These are phyloP conservation scores for Cladorhizidae sp. DNA, from an alignment of 37 sponge, comb jelly and placozoan species.

Conservation along the genomic window DNA sequence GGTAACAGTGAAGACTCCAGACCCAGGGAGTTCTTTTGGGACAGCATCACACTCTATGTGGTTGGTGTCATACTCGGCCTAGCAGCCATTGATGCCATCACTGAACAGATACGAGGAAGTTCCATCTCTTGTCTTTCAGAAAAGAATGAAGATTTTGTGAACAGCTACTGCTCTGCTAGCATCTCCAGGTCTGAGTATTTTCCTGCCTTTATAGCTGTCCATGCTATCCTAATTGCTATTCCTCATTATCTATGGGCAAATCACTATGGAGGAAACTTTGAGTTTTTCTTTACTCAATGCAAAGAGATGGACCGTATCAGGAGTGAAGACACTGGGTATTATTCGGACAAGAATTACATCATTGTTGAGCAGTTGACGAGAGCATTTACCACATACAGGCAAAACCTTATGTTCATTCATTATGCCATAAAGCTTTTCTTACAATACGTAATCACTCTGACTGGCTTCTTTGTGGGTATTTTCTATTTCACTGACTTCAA, in stretches of 20 bases:
- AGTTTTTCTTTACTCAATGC: slow-evolving; percentile 48
- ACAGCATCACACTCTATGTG: slow-evolving; percentile 54
- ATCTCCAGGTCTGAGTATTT: slow-evolving; percentile 32
- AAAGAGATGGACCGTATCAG: slow-evolving; percentile 49
- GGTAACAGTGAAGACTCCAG: slow-evolving; percentile 26
- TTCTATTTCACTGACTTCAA: slow-evolving; percentile 45
- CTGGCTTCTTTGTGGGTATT: slow-evolving; percentile 10
- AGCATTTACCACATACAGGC: slow-evolving; percentile 41
- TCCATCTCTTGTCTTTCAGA: slow-evolving; percentile 3
- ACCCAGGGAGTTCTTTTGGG: slow-evolving; percentile 74
- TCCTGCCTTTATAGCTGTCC: slow-evolving; percentile 56
- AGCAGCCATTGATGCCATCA: slow-evolving; percentile 41
- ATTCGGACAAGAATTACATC: slow-evolving; percentile 33
- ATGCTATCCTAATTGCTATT: slow-evolving; percentile 40
- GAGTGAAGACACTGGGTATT: slow-evolving; percentile 45
- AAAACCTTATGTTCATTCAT: slow-evolving; percentile 41
- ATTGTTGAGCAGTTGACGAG: slow-evolving; percentile 26
- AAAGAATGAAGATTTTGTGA: slow-evolving; percentile 32
- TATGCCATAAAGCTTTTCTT: slow-evolving; percentile 35
- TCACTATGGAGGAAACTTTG: slow-evolving; percentile 52
- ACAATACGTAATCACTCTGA: slow-evolving; percentile 21
- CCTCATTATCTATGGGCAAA: slow-evolving; percentile 70
- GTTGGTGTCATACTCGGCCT: slow-evolving; percentile 52
- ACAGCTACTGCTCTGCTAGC: slow-evolving; percentile 41
- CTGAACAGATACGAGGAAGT: slow-evolving; percentile 52